Evolutionary conservation across 2,888 invertebrate genomes (phyloP).

Genomic region (Halictus quadricinctus): DNA sequence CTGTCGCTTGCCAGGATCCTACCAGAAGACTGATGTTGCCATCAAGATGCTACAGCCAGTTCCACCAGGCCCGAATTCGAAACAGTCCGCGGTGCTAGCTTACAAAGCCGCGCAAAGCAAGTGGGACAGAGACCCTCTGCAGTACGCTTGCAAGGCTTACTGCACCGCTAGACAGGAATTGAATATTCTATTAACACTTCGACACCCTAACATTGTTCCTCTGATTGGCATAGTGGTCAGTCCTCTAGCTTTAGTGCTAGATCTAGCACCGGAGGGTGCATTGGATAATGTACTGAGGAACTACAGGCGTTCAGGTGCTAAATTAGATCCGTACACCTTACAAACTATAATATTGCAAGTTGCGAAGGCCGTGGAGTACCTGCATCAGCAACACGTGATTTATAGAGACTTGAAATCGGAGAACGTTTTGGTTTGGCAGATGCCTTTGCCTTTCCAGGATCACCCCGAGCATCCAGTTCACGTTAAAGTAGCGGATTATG

Average conservation of each 20-base stretch:
- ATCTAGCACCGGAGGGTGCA: slow-evolving; percentile 96
- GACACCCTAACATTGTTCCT: slow-evolving; percentile 96
- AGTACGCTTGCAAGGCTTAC: slow-evolving; percentile 97
- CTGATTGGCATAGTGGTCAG: slow-evolving; percentile 94
- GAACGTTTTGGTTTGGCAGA: slow-evolving; percentile 98
- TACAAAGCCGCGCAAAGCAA: slow-evolving; percentile 88
- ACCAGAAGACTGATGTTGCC: slow-evolving; percentile 89
- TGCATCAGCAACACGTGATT: slow-evolving; percentile 96
- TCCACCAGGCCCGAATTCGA: slow-evolving; percentile 89
- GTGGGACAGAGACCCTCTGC: slow-evolving; percentile 96
- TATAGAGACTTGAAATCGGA: slow-evolving; percentile 97
- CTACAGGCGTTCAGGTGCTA: slow-evolving; percentile 92
- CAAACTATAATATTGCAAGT: slow-evolving; percentile 95
- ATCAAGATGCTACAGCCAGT: slow-evolving; percentile 98
- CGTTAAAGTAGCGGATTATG: slow-evolving; percentile 98
- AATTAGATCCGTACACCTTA: slow-evolving; percentile 90
- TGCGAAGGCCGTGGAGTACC: slow-evolving; percentile 96
- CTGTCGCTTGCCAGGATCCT: slow-evolving; percentile 86
- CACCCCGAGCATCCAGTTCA: slow-evolving; percentile 89
- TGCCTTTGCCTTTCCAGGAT: slow-evolving; percentile 91
- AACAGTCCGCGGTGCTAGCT: slow-evolving; percentile 86
- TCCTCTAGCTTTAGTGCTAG: slow-evolving; percentile 94
- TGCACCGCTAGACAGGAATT: slow-evolving; percentile 97
- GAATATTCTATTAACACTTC: slow-evolving; percentile 91
- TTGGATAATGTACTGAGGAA: slow-evolving; percentile 92